phyloP scores from a whole-genome alignment of 2,888 invertebrate species.

The Nymphalis polychloros region DNA sequence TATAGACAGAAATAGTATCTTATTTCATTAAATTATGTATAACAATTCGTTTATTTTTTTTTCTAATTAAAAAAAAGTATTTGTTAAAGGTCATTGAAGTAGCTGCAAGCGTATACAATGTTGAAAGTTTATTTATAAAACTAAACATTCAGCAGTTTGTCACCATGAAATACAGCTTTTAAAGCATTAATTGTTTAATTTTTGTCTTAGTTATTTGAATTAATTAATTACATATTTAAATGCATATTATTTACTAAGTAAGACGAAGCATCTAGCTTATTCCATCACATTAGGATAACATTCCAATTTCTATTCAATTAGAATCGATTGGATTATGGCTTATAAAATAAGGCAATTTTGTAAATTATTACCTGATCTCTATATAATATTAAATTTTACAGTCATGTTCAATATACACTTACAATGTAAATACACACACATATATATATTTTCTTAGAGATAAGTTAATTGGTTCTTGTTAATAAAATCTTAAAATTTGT shows the following conservation, averaged over 20 bases:
- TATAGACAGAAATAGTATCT: too few species aligned
- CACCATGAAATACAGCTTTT: not conserved
- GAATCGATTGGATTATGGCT: constrained; percentile 29
- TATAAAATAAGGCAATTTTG: constrained; percentile 36
- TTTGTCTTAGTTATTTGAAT: not conserved
- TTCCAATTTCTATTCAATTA: constrained; percentile 24
- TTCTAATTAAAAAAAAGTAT: too few species aligned
- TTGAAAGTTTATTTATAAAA: too few species aligned
- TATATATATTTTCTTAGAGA: constrained; percentile 33
- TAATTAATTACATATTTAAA: not conserved
- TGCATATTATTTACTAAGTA: constrained; percentile 3
- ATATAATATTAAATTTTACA: constrained; percentile 31
- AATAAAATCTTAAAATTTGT: constrained; percentile 61
- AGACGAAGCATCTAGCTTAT: not conserved
- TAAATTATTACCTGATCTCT: constrained; percentile 41
- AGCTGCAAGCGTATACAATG: too few species aligned
- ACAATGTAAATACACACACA: constrained; percentile 27
- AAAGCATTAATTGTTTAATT: not conserved
- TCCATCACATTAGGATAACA: constrained; percentile 28
- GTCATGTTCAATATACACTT: constrained; percentile 25
- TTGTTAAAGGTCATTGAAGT: too few species aligned
- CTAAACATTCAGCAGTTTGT: too few species aligned
- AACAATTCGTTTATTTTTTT: too few species aligned
- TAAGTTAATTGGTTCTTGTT: constrained; percentile 48
- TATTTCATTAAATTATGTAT: too few species aligned